Evolutionary conservation across 2,797 vertebrate species (phyloP).

Genomic region (Sternotherus odoratus): DNA sequence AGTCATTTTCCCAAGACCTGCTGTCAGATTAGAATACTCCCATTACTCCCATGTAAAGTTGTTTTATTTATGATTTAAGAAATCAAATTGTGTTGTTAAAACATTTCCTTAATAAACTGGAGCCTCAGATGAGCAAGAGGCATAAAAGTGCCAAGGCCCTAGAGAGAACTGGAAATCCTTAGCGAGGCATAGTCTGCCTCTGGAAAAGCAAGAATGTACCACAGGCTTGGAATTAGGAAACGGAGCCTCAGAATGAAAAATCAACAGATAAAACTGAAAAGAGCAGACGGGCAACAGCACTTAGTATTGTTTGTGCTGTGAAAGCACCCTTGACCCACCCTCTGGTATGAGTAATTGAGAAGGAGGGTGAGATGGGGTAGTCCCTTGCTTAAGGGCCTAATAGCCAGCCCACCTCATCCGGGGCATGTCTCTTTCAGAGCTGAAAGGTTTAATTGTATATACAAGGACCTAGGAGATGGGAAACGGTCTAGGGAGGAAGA

Average conservation of each 20-base stretch:
- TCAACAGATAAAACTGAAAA: background rate
- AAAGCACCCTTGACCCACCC: background rate
- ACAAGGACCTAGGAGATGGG: too few species aligned
- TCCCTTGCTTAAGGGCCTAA: too few species aligned
- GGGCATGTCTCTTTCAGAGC: too few species aligned
- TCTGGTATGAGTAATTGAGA: background rate
- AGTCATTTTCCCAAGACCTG: background rate
- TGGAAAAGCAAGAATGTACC: background rate
- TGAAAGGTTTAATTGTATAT: too few species aligned
- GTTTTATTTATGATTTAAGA: background rate
- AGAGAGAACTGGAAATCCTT: background rate
- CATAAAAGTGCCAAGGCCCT: background rate
- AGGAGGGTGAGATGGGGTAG: background rate
- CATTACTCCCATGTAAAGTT: background rate
- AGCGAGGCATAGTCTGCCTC: background rate
- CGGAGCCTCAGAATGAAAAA: slow-evolving; percentile 3
- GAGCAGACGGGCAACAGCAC: background rate
- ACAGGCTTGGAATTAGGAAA: background rate
- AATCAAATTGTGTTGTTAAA: background rate
- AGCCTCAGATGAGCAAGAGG: background rate
- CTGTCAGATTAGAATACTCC: background rate
- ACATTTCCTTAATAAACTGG: background rate
- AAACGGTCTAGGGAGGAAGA: too few species aligned
- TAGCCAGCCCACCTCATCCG: too few species aligned
- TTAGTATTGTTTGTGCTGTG: background rate